Percentiles rank a stretch among this genome's conserved stretches.
These are phyloP conservation scores for Drosophila repletoides DNA, from an alignment of 1,140 invertebrate species.

Conservation along the genomic window DNA sequence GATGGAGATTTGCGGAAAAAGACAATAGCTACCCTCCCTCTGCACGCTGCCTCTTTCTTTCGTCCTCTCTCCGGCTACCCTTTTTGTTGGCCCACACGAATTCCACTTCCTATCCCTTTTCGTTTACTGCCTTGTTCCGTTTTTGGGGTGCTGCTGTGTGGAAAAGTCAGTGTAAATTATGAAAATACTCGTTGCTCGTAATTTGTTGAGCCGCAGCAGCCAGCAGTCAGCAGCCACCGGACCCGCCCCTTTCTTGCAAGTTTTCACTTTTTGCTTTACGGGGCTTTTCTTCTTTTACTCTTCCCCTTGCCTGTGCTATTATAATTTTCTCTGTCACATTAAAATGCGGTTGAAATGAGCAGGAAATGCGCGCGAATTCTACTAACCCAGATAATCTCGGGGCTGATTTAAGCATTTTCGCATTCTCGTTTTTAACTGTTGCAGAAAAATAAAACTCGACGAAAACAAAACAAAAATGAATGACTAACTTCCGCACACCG, in stretches of 20 bases:
- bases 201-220: conserved; percentile 47
- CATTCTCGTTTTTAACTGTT: conserved; percentile 37
- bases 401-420: conserved; percentile 54
- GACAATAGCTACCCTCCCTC: conserved; percentile 36
- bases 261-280: conserved; percentile 40
- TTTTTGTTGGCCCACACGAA: neutral
- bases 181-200: conserved; percentile 55
- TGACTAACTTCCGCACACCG: too few species aligned
- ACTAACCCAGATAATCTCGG: conserved; percentile 63
- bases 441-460: neutral
- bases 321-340: conserved; percentile 62
- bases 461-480: neutral
- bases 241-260: conserved; percentile 28
- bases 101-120: neutral
- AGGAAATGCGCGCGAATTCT: conserved; percentile 63
- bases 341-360: conserved; percentile 64
- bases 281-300: conserved; percentile 17
- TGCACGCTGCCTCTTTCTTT: neutral
- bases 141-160: conserved; percentile 16
- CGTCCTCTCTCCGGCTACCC: neutral
- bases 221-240: too few species aligned
- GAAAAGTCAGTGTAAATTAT: conserved; percentile 63
- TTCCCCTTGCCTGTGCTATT: conserved; percentile 41
- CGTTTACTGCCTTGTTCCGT: conserved; percentile 13
- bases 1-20: conserved; percentile 41